Percentiles rank a stretch among this genome's conserved stretches.
Conservation (phyloP, 2,888 invertebrate genomes). For the Cremastinae sp. region DNA sequence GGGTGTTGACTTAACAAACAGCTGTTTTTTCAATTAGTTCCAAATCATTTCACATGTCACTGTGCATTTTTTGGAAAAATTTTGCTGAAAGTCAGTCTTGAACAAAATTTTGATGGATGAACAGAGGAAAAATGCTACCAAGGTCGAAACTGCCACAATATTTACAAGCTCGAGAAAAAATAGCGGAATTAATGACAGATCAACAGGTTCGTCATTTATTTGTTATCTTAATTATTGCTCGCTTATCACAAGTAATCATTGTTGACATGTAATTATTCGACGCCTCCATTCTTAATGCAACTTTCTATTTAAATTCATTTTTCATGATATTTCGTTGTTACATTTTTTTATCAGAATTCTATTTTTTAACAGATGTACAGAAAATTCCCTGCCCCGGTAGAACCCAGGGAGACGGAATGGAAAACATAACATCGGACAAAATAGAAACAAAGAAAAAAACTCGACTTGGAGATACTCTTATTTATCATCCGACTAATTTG, state of each 20-base stretch:
- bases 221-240: not conserved
- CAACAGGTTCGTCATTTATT: slow-evolving; percentile 47
- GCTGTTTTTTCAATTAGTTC: no score
- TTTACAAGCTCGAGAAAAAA: slow-evolving; percentile 45
- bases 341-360: no score
- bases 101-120: slow-evolving; percentile 33
- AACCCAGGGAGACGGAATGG: slow-evolving; percentile 91
- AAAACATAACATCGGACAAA: slow-evolving; percentile 79
- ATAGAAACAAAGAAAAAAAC: slow-evolving; percentile 68
- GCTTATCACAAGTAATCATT: no score
- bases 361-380: slow-evolving; percentile 66
- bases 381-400: slow-evolving; percentile 76
- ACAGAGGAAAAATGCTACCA: slow-evolving; percentile 31
- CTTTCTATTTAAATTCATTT: not conserved
- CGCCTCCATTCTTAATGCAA: no score
- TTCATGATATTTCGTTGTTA: not conserved
- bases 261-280: no score
- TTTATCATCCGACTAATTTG: slow-evolving; percentile 79
- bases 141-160: slow-evolving; percentile 52
- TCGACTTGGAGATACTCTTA: slow-evolving; percentile 76
- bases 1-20: no score
- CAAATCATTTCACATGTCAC: no score
- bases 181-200: slow-evolving; percentile 47
- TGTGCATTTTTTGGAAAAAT: not conserved
- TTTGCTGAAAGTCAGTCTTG: not conserved